Evolutionary conservation across 2,797 vertebrate genomes (phyloP), one percentile per base, ranked within the genome.

Genomic region (Threskiornis aethiopicus): DNA sequence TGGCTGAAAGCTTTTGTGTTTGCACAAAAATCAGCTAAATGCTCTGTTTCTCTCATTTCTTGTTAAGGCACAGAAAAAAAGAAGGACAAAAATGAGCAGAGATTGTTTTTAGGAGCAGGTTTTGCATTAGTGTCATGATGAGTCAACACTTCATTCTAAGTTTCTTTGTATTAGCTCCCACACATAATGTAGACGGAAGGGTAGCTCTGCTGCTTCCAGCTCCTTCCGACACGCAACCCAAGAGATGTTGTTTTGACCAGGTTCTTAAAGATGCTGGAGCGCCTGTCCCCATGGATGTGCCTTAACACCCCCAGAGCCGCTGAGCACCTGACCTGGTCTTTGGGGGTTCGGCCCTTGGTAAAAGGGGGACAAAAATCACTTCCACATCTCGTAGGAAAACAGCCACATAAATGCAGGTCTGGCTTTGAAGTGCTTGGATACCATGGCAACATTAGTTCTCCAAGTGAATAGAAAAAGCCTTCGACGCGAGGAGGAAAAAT

Each of bases 91-190:
- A 86, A 67, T 2, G 35, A 70, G 35, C 33, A 35, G 35, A 31
- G 26, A 15, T 76, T 67, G 47, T 21, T 87, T 87, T 67, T 8
- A 75, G 69, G 49, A 73, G 42, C 31, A 44, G 41, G 33, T 65
- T 90, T 89, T 89, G 39, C 31, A 54, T 59, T 44, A 49, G 17
- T 80, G 24, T 46, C 11, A 3, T 59, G 58, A 57, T 86, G 84
- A 94, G 44, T 95, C 84, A 94, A 80, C 4, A 3, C 13, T 80
- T 84, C 33, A 22, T 65, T 35, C 33, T 33, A 37, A 61, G 18
- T 25, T 65, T 71, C 62, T 93, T 85, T 87, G 37, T 89, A 49
- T 87, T 61, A 80, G 17, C 69, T 83, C 94, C 93, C 78, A 96
- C 93, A n/a, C 67, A 73, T 17, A 55, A 72, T 10, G 22, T 31